A percentile compares a stretch with the other conserved stretches of the same genome.
These are phyloP conservation scores for Bufo gargarizans DNA, from an alignment of 2,113 vertebrate genomes.

Conservation along the genomic window DNA sequence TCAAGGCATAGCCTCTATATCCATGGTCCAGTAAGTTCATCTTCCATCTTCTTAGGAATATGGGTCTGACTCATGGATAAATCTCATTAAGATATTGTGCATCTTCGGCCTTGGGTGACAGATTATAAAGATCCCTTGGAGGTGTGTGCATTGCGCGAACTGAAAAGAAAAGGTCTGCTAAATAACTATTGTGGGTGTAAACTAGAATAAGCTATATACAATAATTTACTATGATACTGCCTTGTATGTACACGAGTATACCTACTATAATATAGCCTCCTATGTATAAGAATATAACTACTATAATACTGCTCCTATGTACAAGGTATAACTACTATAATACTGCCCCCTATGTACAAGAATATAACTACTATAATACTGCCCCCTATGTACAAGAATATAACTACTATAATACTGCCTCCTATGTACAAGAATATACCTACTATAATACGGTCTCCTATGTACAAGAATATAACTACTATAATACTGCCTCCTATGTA, in stretches of 20 bases:
- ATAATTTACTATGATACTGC: neutral
- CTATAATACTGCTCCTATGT: no score
- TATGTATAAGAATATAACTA: no score
- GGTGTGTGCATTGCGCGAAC: no score
- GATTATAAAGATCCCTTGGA: neutral
- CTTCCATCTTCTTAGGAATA: slow-evolving; percentile 63
- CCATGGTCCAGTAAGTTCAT: slow-evolving; percentile 63
- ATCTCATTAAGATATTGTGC: slow-evolving; percentile 64
- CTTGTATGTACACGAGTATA: neutral
- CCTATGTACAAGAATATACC: neutral
- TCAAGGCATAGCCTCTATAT: slow-evolving; percentile 60
- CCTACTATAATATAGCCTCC: neutral
- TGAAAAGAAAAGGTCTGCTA: no score
- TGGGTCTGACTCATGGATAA: slow-evolving; percentile 66
- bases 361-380: no score
- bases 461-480: neutral
- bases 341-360: no score
- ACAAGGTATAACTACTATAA: no score
- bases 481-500: neutral
- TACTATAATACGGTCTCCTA: neutral
- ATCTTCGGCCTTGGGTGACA: neutral
- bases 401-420: neutral
- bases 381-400: no score
- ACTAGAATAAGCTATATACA: neutral
- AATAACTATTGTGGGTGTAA: no score